Conservation (phyloP, 2,113 vertebrate genomes). For the Scopus umbretta region DNA sequence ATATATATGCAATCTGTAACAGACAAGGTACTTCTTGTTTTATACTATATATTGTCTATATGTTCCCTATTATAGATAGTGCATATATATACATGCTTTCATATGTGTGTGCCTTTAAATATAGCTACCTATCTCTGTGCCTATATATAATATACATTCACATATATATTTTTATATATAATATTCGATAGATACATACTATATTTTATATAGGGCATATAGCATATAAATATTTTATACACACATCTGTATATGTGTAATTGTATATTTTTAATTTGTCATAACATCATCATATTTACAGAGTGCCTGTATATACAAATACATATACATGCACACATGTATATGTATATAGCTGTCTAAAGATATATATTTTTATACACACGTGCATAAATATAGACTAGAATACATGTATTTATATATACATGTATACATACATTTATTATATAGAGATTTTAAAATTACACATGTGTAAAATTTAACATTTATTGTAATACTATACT, state of each 20-base stretch:
- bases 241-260: background rate
- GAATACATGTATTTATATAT: background rate
- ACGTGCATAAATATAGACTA: background rate
- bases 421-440: background rate
- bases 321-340: background rate
- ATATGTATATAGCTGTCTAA: background rate
- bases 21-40: too few relatives aligned
- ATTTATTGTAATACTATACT: background rate
- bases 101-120: background rate
- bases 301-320: background rate
- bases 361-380: background rate
- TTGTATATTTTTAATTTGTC: background rate
- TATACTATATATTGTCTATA: too few relatives aligned
- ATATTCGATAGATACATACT: background rate
- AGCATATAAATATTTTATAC: background rate
- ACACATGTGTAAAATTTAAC: too few relatives aligned
- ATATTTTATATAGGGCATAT: background rate
- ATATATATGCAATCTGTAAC: too few relatives aligned
- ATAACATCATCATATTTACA: too few relatives aligned
- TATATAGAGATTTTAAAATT: background rate
- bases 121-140: background rate
- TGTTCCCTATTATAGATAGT: background rate
- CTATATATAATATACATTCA: background rate
- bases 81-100: background rate
- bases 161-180: too few relatives aligned